Conservation (phyloP, 2,888 invertebrate species). For the Heliconius charithonia region DNA sequence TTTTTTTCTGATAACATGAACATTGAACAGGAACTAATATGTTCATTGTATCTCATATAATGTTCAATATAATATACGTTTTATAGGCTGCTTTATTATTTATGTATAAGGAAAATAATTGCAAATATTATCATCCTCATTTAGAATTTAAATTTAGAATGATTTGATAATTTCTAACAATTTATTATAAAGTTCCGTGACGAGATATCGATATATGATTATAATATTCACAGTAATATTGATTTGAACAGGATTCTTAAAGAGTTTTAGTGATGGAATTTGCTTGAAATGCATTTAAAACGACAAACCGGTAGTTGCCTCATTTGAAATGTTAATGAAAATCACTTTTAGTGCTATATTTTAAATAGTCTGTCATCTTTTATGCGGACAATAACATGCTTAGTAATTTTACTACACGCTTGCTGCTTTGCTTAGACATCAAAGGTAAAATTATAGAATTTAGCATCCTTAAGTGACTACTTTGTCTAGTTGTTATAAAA, state of each 20-base stretch:
- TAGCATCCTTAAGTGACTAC: no score
- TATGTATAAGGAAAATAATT: constrained; percentile 18
- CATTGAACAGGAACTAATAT: neutral
- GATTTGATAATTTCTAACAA: constrained; percentile 29
- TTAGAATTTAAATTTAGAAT: constrained; percentile 12
- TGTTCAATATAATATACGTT: neutral
- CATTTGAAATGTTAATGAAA: constrained; percentile 38
- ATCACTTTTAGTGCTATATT: constrained; percentile 35
- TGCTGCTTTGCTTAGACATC: neutral
- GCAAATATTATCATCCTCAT: constrained; percentile 21
- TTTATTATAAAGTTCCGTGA: constrained; percentile 36
- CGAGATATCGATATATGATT: constrained; percentile 27
- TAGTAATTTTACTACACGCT: neutral
- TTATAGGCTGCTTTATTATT: constrained; percentile 20
- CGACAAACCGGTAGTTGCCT: constrained; percentile 40
- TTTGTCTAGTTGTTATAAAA: no score
- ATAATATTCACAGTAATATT: constrained; percentile 33
- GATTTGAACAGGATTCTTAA: constrained; percentile 41
- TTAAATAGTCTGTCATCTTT: constrained; percentile 31
- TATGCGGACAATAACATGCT: constrained; percentile 9
- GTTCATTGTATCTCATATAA: neutral
- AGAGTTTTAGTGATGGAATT: constrained; percentile 33
- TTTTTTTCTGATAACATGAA: neutral
- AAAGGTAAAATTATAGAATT: neutral
- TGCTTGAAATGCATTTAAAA: constrained; percentile 44